Evolutionary conservation across 2,113 vertebrate genomes (phyloP).

Genomic region (Ctenomys sociabilis): DNA sequence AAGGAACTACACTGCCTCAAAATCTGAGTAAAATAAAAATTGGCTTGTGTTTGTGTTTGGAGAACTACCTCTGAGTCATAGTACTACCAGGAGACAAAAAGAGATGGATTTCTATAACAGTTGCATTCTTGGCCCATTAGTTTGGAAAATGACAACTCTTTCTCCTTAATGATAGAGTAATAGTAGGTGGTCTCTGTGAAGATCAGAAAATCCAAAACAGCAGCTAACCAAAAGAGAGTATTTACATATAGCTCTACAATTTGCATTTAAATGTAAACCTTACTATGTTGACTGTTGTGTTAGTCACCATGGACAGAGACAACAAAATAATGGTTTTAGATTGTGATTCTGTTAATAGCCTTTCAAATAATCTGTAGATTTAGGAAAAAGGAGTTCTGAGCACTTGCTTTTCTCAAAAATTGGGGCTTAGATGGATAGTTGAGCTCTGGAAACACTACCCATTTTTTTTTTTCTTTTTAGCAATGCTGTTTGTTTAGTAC

Average conservation of each 20-base stretch:
- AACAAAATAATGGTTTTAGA: not conserved
- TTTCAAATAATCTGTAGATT: slow-evolving; percentile 9
- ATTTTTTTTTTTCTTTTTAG: not conserved
- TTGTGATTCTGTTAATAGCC: not conserved
- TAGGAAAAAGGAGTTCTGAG: not conserved
- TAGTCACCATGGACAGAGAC: not conserved
- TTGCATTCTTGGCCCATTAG: not conserved
- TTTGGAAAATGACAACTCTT: slow-evolving; percentile 9
- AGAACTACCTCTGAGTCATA: not conserved
- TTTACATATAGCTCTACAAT: not conserved
- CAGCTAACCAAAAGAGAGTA: not conserved
- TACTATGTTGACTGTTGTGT: not conserved
- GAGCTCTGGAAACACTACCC: not conserved
- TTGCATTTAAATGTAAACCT: slow-evolving; percentile 7
- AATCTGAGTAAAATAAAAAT: not conserved
- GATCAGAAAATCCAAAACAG: not conserved
- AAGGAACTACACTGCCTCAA: not conserved
- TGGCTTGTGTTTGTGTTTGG: not conserved
- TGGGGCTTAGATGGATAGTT: not conserved
- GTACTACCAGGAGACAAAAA: not conserved
- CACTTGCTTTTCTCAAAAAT: not conserved
- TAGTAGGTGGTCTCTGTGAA: not conserved
- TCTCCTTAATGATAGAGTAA: not conserved
- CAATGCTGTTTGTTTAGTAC: not conserved
- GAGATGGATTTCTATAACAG: not conserved